These are phyloP conservation scores for Apotomis capreana DNA, from an alignment of 2,888 invertebrate genomes.

Conservation along the genomic window DNA sequence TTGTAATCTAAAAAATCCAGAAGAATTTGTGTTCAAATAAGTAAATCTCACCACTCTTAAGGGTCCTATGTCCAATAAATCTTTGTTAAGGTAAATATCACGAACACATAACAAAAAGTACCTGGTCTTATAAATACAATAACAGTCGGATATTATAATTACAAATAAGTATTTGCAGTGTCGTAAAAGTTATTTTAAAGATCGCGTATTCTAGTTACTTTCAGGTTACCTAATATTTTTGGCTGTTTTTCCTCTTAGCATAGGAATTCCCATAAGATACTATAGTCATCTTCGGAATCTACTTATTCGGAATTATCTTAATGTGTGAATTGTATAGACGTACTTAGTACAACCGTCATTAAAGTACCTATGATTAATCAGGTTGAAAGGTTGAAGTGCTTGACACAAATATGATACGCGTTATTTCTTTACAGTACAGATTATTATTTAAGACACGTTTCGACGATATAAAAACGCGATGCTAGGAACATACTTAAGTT, in stretches of 20 bases:
- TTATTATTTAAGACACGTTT: constrained; percentile 13
- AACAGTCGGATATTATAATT: no score
- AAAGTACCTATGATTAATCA: constrained; percentile 5
- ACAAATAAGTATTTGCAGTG: no score
- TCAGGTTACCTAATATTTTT: not conserved
- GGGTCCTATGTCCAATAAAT: no score
- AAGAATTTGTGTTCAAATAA: not conserved
- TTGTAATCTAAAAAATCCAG: constrained; percentile 33
- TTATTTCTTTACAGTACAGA: constrained; percentile 11
- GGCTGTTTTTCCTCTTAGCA: constrained; percentile 10
- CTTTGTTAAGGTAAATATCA: not conserved
- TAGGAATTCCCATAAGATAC: not conserved
- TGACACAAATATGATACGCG: constrained; percentile 18
- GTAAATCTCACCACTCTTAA: not conserved
- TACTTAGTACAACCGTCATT: not conserved
- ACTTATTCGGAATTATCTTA: not conserved
- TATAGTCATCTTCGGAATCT: not conserved
- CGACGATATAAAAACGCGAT: constrained; percentile 11
- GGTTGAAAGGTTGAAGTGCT: constrained; percentile 27
- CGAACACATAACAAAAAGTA: no score
- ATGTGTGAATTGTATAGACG: not conserved
- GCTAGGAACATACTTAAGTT: constrained; percentile 12
- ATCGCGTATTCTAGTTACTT: no score
- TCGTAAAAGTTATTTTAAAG: no score
- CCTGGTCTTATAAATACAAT: no score